Percentiles rank a stretch among this genome's conserved stretches.
These are phyloP conservation scores for Andricus quercusramuli DNA, from an alignment of 2,888 invertebrate species.

Conservation along the genomic window DNA sequence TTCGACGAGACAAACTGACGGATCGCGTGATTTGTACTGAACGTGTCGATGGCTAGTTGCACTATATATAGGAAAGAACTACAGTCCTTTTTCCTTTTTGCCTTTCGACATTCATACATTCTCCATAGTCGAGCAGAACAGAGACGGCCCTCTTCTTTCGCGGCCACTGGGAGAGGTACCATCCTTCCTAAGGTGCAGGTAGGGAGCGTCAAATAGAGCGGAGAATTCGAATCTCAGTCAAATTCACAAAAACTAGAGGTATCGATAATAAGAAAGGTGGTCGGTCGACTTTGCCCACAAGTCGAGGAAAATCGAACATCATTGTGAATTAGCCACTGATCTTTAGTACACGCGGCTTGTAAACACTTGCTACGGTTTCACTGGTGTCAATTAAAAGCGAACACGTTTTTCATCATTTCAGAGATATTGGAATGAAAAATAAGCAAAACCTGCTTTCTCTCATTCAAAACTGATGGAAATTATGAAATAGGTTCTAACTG, in stretches of 20 bases:
- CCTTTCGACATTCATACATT: conserved; percentile 75
- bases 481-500: background rate
- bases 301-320: conserved; percentile 14
- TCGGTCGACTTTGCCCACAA: conserved; percentile 30
- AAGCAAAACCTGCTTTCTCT: background rate
- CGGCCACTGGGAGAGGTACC: conserved; percentile 53
- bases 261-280: conserved; percentile 37
- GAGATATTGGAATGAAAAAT: background rate
- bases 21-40: conserved; percentile 67
- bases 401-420: conserved; percentile 20
- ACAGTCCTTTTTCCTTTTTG: conserved; percentile 75
- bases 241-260: conserved; percentile 69
- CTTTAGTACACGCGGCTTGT: conserved; percentile 12
- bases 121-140: conserved; percentile 66
- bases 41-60: conserved; percentile 69
- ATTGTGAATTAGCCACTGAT: conserved; percentile 22
- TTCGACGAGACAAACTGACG: conserved; percentile 29
- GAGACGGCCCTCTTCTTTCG: conserved; percentile 64
- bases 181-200: conserved; percentile 61
- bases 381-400: conserved; percentile 26
- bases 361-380: conserved; percentile 18
- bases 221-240: conserved; percentile 77
- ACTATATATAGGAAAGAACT: conserved; percentile 75
- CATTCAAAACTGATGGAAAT: background rate
- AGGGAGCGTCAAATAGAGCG: conserved; percentile 78